These are phyloP conservation scores for Petromus typicus DNA, from an alignment of 2,113 vertebrate species.

Conservation along the genomic window DNA sequence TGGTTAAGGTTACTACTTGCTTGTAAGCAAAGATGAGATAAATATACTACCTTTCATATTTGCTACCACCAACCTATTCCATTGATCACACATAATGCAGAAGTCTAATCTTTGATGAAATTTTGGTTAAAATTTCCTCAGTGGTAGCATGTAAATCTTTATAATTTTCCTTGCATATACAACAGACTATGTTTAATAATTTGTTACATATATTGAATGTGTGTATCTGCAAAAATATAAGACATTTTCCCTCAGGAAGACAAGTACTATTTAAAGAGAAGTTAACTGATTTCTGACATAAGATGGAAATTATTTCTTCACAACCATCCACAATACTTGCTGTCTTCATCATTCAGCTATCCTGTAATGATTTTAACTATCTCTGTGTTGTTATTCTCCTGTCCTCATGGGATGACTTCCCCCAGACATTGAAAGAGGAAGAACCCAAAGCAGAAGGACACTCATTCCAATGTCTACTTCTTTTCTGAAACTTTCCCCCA, in stretches of 20 bases:
- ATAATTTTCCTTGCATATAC: not conserved
- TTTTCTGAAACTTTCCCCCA: not conserved
- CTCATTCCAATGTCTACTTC: not conserved
- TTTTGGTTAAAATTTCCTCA: slow-evolving; percentile 1
- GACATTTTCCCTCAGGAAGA: not conserved
- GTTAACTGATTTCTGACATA: not conserved
- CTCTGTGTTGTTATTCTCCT: not conserved
- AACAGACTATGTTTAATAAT: not conserved
- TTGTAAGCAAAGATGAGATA: not conserved
- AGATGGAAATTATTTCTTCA: not conserved
- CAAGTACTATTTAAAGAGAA: not conserved
- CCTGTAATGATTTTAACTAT: not conserved
- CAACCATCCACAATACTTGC: not conserved
- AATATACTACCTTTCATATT: not conserved
- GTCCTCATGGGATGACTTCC: not conserved
- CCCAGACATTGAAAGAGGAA: not conserved
- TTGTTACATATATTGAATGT: not conserved
- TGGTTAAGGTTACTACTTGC: not conserved
- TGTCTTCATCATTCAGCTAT: not conserved
- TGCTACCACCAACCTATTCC: not conserved
- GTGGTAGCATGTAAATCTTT: not conserved
- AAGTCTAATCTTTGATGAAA: slow-evolving; percentile 27
- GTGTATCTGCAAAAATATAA: not conserved
- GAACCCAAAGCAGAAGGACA: not conserved
- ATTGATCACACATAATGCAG: not conserved